Evolutionary conservation across 2,113 vertebrate genomes (phyloP).

Genomic region (Panthera leo): DNA sequence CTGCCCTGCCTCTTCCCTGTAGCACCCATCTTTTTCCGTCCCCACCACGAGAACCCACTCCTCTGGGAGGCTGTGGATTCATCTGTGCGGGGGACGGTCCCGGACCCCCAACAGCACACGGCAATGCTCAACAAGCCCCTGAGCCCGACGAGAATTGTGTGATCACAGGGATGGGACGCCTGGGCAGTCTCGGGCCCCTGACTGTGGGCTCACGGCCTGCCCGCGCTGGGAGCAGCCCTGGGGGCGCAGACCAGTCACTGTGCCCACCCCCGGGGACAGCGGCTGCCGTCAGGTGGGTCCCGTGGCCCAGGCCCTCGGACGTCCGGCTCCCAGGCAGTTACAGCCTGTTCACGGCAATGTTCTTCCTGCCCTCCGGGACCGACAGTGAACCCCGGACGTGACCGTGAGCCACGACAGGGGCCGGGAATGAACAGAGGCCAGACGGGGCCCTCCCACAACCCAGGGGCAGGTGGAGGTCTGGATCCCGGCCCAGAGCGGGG

Average conservation of each 20-base stretch:
- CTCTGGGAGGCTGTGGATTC: too few relatives aligned
- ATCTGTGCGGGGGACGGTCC: too few relatives aligned
- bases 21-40: neutral
- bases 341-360: fast-evolving
- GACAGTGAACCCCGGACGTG: neutral
- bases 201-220: neutral
- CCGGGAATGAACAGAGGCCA: neutral
- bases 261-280: neutral
- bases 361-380: fast-evolving
- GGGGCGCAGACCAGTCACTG: fast-evolving
- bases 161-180: fast-evolving
- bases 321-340: neutral
- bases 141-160: too few relatives aligned
- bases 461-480: fast-evolving
- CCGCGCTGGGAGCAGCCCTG: neutral
- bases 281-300: neutral
- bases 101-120: too few relatives aligned
- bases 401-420: too few relatives aligned
- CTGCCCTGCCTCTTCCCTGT: neutral
- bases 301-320: fast-evolving
- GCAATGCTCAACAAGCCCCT: too few relatives aligned
- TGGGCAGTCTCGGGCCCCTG: neutral
- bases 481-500: neutral
- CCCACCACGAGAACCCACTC: too few relatives aligned
- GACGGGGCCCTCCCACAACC: fast-evolving